A percentile compares a stretch with the other conserved stretches of the same genome.
Conservation (phyloP, 2,113 vertebrate genomes). For the Caretta caretta region DNA sequence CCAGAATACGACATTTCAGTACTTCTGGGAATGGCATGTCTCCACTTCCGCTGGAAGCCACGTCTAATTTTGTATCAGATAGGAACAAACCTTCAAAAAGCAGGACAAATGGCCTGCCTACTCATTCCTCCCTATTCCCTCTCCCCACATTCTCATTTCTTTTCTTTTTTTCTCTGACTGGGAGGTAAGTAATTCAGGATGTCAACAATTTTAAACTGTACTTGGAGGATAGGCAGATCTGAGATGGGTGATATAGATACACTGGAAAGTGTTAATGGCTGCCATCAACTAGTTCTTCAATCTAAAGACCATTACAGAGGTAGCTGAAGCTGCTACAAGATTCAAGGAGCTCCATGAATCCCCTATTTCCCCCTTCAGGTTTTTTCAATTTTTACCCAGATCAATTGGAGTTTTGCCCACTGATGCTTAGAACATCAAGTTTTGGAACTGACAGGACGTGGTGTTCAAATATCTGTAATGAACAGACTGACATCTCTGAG, state of each 20-base stretch:
- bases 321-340: neutral
- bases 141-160: neutral
- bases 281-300: neutral
- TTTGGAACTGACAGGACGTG: neutral
- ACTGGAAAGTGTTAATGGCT: neutral
- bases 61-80: neutral
- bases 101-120: neutral
- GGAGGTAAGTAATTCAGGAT: neutral
- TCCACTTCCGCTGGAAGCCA: neutral
- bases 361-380: neutral
- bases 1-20: neutral
- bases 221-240: neutral
- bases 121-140: neutral
- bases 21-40: neutral
- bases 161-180: neutral
- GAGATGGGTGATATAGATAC: neutral
- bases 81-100: neutral
- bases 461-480: neutral
- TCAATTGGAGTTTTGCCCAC: too few species aligned
- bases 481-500: neutral
- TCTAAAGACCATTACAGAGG: neutral
- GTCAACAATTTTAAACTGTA: neutral
- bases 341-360: neutral
- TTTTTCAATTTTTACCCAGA: neutral
- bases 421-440: neutral